These are phyloP conservation scores for Mesorhabditis belari DNA, from an alignment of 2,888 invertebrate species.

Conservation along the genomic window DNA sequence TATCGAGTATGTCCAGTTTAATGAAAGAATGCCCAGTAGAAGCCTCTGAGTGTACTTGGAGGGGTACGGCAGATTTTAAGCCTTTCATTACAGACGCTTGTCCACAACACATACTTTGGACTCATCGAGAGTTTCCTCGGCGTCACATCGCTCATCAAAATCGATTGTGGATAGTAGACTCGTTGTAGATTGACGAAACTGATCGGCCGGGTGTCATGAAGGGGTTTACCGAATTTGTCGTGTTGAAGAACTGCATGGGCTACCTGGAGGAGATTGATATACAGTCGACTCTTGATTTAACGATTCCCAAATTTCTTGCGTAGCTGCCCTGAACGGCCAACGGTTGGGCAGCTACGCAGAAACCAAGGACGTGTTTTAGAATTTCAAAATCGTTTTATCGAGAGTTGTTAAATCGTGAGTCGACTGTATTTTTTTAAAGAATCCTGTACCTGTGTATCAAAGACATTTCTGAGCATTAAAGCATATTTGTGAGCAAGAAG, in stretches of 20 bases:
- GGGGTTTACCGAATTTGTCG: constrained; percentile 80
- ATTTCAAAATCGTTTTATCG: too few relatives aligned
- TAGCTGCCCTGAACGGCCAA: too few relatives aligned
- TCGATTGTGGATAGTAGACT: constrained; percentile 62
- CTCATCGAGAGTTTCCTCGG: constrained; percentile 64
- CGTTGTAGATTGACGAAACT: constrained; percentile 73
- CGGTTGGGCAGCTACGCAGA: not conserved
- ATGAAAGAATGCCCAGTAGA: too few relatives aligned
- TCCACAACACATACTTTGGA: constrained; percentile 38
- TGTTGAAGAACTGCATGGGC: constrained; percentile 84
- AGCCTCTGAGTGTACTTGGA: too few relatives aligned
- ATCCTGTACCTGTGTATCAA: constrained; percentile 49
- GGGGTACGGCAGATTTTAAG: too few relatives aligned
- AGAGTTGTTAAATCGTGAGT: too few relatives aligned
- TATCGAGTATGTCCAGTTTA: not conserved
- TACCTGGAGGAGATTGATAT: constrained; percentile 58
- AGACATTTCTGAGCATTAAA: constrained; percentile 44
- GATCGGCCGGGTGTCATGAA: constrained; percentile 87
- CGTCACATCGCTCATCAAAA: constrained; percentile 80
- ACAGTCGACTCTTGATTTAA: too few relatives aligned
- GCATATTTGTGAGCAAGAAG: constrained; percentile 46
- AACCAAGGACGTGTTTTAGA: too few relatives aligned
- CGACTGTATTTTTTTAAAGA: not conserved
- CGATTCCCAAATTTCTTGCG: too few relatives aligned
- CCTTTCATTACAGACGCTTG: too few relatives aligned